A percentile compares a stretch with the other conserved stretches of the same genome.
Evolutionary conservation across 2,113 vertebrate species (phyloP).

Genomic region (Myotis lucifugus): DNA sequence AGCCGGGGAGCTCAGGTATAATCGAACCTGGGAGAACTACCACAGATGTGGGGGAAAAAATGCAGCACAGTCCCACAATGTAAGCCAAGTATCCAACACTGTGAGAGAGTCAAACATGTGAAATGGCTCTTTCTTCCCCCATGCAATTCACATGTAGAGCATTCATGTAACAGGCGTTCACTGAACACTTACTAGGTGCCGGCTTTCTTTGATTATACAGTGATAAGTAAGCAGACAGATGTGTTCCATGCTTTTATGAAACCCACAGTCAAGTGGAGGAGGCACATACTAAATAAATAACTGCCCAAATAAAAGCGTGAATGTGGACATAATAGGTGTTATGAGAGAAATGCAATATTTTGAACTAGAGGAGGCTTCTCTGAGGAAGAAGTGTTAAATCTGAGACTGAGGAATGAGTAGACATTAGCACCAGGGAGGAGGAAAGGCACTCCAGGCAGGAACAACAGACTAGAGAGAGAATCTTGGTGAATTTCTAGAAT

Average conservation of each 20-base stretch:
- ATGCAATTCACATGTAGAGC: neutral
- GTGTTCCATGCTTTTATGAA: no score
- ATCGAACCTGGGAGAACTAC: constrained; percentile 41
- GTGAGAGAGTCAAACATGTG: neutral
- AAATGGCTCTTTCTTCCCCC: neutral
- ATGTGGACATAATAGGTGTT: neutral
- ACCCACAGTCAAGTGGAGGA: neutral
- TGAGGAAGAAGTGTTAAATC: neutral
- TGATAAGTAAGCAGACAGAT: neutral
- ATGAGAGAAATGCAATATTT: neutral
- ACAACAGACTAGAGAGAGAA: neutral
- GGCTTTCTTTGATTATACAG: neutral
- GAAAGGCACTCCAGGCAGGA: neutral
- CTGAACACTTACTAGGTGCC: neutral
- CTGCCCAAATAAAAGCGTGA: neutral
- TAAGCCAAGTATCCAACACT: neutral
- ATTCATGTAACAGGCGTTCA: neutral
- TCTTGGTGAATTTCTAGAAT: neutral
- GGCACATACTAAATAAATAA: neutral
- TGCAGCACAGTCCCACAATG: neutral
- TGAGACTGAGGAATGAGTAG: neutral
- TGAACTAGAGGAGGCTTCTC: neutral
- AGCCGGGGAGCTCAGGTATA: constrained; percentile 60
- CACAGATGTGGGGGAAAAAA: neutral
- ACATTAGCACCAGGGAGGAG: neutral